These are phyloP conservation scores for Scomber colias DNA, from an alignment of 2,113 vertebrate species.

Conservation along the genomic window DNA sequence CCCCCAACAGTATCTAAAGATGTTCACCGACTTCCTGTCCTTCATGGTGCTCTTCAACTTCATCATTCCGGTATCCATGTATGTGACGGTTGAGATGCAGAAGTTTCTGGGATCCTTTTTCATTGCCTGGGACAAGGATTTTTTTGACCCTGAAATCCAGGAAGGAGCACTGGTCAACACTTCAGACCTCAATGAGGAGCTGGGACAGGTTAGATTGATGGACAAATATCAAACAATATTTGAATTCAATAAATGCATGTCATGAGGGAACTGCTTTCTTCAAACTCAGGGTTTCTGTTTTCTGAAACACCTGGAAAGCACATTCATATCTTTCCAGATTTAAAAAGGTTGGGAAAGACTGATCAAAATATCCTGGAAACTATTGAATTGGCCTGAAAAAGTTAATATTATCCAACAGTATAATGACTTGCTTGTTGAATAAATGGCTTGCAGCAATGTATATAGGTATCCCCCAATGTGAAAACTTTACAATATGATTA, in stretches of 20 bases:
- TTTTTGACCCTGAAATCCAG: slow-evolving; percentile 93
- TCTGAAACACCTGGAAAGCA: background rate
- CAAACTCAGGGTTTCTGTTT: background rate
- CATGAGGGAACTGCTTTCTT: background rate
- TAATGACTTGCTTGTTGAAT: no score
- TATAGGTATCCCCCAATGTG: no score
- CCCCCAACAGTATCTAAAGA: slow-evolving; percentile 90
- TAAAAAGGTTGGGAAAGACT: background rate
- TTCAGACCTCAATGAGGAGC: slow-evolving; percentile 98
- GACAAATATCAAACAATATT: background rate
- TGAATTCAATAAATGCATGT: background rate
- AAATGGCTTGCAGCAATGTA: no score
- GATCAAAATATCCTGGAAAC: background rate
- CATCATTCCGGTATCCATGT: slow-evolving; percentile 99
- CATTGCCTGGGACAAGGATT: slow-evolving; percentile 97
- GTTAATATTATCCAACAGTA: no score
- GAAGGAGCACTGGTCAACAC: slow-evolving; percentile 98
- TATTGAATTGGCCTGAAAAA: no score
- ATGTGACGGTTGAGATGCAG: slow-evolving; percentile 99
- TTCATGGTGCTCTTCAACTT: slow-evolving; percentile 99
- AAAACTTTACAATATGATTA: no score
- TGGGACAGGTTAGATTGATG: slow-evolving; percentile 91
- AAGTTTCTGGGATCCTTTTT: slow-evolving; percentile 99
- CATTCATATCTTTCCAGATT: background rate
- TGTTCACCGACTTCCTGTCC: slow-evolving; percentile 98